Percentiles rank a stretch among this genome's conserved stretches.
Evolutionary conservation across 2,888 invertebrate genomes (phyloP).

Genomic region (Scaeva pyrastri): DNA sequence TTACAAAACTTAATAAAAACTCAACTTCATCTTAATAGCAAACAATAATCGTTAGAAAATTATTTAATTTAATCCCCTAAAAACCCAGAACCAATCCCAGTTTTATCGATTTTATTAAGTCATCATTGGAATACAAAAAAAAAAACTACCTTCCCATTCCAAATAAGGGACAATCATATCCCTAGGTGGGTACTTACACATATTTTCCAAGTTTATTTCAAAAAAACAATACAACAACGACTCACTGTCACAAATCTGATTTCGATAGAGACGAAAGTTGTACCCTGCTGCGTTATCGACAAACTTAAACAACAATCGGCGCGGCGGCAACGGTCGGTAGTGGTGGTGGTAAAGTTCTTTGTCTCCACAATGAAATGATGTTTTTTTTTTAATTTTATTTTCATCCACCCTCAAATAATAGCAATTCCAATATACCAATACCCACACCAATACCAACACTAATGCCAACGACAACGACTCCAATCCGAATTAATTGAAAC

Average conservation of each 20-base stretch:
- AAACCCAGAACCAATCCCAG: constrained; percentile 15
- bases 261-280: constrained; percentile 12
- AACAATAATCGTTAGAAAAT: constrained; percentile 57
- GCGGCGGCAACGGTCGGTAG: no score
- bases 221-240: constrained; percentile 13
- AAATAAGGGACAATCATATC: constrained; percentile 11
- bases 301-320: constrained; percentile 23
- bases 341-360: constrained; percentile 7
- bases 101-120: constrained; percentile 59
- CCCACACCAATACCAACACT: no score
- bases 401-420: constrained; percentile 2
- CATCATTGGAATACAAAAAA: constrained; percentile 23
- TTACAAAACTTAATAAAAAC: constrained; percentile 24
- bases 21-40: constrained; percentile 57
- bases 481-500: constrained; percentile 67
- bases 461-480: neutral
- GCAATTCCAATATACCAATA: no score
- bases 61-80: constrained; percentile 9
- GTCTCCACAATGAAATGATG: neutral
- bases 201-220: constrained; percentile 18
- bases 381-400: neutral
- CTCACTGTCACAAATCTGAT: constrained; percentile 19
- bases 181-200: neutral
- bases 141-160: neutral
- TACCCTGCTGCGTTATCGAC: neutral